Percentiles rank a stretch among this genome's conserved stretches.
Evolutionary conservation across 2,797 vertebrate species (phyloP).

Genomic region (Carduelis carduelis): DNA sequence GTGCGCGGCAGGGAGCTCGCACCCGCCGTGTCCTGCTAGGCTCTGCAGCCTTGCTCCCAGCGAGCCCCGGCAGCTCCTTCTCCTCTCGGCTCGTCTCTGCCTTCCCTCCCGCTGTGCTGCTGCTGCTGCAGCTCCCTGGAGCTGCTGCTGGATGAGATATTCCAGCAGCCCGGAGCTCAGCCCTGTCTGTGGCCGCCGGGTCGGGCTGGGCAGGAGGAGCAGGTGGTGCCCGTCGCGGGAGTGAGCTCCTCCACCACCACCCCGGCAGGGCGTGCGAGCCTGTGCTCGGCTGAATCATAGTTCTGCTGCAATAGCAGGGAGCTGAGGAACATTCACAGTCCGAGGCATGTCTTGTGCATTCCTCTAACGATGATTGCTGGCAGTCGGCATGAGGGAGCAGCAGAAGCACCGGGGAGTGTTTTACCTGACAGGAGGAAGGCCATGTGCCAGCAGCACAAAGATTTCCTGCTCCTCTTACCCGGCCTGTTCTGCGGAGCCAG

Average conservation of each 20-base stretch:
- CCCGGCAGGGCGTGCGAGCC: rapidly evolving
- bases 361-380: neutral
- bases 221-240: neutral
- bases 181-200: neutral
- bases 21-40: neutral
- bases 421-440: neutral
- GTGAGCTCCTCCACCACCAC: rapidly evolving
- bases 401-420: neutral
- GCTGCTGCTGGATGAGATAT: neutral
- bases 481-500: neutral
- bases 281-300: rapidly evolving
- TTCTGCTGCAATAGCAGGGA: neutral
- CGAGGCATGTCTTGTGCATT: neutral
- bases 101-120: neutral
- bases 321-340: neutral
- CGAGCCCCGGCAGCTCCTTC: neutral
- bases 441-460: neutral
- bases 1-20: neutral
- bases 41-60: neutral
- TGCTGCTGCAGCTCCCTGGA: neutral
- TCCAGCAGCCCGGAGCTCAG: neutral
- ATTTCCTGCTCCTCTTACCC: neutral
- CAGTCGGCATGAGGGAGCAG: neutral
- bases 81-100: rapidly evolving
- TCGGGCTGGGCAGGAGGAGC: neutral